Evolutionary conservation across 2,888 invertebrate species (phyloP).

Genomic region (Trachelus iudaicus): DNA sequence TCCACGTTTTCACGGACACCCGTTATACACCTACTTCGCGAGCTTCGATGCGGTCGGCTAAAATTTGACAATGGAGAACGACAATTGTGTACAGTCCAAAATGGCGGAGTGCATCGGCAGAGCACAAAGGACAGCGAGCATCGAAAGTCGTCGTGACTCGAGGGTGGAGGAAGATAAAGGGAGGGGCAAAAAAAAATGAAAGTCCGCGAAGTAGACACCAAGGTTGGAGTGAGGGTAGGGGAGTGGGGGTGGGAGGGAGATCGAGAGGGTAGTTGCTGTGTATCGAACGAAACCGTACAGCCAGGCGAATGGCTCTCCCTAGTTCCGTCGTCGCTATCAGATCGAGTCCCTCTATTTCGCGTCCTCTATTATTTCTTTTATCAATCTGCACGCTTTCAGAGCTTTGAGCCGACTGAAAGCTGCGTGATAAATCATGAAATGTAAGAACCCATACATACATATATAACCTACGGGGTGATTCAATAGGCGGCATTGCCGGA

Average conservation of each 20-base stretch:
- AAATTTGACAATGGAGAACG: not conserved
- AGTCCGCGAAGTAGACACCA: not conserved
- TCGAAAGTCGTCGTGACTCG: not conserved
- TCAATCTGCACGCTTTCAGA: constrained; percentile 64
- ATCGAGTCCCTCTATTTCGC: constrained; percentile 62
- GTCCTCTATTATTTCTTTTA: constrained; percentile 65
- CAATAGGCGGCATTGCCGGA: constrained; percentile 62
- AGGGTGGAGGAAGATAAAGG: not conserved
- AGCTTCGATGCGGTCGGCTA: not conserved
- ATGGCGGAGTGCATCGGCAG: not conserved
- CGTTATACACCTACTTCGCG: not conserved
- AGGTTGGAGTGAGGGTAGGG: constrained; percentile 23
- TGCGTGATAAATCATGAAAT: constrained; percentile 66
- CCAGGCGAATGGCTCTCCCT: constrained; percentile 8
- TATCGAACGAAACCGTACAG: constrained; percentile 40
- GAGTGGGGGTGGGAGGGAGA: not conserved
- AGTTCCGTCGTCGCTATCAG: constrained; percentile 46
- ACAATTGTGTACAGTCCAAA: not conserved
- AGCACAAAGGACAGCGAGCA: not conserved
- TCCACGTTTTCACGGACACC: not conserved
- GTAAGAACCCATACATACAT: constrained; percentile 58
- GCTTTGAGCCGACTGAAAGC: constrained; percentile 64
- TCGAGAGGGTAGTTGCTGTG: constrained; percentile 20
- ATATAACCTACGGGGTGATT: constrained; percentile 51
- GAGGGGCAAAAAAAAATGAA: not conserved